Base-by-base conservation (phyloP, 2,888 invertebrate genomes). In the Conus canariensis region DNA sequence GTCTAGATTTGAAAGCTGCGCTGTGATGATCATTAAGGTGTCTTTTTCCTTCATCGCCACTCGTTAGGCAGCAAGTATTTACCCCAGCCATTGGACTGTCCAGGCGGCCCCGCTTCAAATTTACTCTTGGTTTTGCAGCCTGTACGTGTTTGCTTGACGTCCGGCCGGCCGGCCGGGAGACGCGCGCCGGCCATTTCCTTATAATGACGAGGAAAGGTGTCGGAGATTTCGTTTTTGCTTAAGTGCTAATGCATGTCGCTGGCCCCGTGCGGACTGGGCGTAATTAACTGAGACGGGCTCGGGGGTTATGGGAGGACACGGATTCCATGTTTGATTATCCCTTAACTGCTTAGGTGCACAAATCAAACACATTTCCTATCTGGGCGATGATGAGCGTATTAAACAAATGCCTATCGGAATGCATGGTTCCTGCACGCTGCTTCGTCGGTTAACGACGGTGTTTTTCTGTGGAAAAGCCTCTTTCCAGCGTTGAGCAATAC, bases 401-500 rank as follows among this genome's bases (percentile, higher is more conserved):
- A 10, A 82, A 45, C n/a, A 16, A 82, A 82, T 82, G 77, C n/a
- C 82, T 82, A 82, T 56, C 45, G 30, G 30, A 56, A 45, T 82
- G 56, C 56, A 56, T 82, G 45, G 0, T 56, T 77, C 30, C 7
- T 19, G 7, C 70, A 25, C 77, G 77, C 77, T 56, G 45, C 45
- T 1, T 56, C 56, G 19, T n/a, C 19, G 19, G 82, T 56, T 82
- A 82, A 82, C 82, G 56, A 56, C 8, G n/a, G 19, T 12, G 7
- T 82, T 56, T 82, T 82, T 82, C 19, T 56, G 45, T 56, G 16
- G 56, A 16, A 7, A 16, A 82, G 7, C 14, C 12, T 14, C 56
- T 22, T 70, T 12, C 45, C 82, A 56, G 14, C 82, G 82, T 82
- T 82, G 82, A 82, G 82, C 82, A 45, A 82, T 82, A 56, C 82